These are phyloP conservation scores for Brevimyrus niger DNA, from an alignment of 2,113 vertebrate species.

Conservation along the genomic window DNA sequence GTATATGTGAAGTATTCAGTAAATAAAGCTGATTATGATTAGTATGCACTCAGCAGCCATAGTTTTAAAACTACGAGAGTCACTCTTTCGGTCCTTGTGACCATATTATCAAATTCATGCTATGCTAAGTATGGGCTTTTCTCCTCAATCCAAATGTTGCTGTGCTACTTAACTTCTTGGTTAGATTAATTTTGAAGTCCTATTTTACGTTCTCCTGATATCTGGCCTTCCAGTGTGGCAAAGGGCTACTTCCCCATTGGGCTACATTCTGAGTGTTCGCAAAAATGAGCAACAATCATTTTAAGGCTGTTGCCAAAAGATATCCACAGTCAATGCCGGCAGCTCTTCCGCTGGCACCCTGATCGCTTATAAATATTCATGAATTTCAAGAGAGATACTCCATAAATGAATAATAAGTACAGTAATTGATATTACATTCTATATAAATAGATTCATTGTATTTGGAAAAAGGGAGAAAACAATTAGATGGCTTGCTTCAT, in stretches of 20 bases:
- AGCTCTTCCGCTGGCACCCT: not conserved
- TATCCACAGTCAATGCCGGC: not conserved
- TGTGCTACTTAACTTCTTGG: not conserved
- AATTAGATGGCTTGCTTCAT: not conserved
- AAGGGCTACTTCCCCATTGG: not conserved
- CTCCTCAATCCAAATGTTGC: not conserved
- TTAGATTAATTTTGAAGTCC: not conserved
- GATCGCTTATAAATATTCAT: constrained; percentile 11
- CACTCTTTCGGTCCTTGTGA: not conserved
- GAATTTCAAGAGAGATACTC: not conserved
- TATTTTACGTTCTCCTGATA: not conserved
- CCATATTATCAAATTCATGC: not conserved
- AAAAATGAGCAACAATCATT: not conserved
- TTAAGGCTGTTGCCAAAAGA: not conserved
- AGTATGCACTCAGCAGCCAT: not conserved
- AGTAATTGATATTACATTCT: constrained; percentile 11
- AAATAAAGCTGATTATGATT: not conserved
- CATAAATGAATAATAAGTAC: not conserved
- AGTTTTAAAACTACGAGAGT: not conserved
- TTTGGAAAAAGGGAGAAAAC: not conserved
- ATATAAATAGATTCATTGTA: not conserved
- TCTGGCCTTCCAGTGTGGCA: not conserved
- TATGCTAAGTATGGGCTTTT: not conserved
- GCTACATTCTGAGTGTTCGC: not conserved
- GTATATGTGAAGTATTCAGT: not conserved